Conservation (phyloP, 2,888 invertebrate genomes). For the Hydroisotoma schaefferi region DNA sequence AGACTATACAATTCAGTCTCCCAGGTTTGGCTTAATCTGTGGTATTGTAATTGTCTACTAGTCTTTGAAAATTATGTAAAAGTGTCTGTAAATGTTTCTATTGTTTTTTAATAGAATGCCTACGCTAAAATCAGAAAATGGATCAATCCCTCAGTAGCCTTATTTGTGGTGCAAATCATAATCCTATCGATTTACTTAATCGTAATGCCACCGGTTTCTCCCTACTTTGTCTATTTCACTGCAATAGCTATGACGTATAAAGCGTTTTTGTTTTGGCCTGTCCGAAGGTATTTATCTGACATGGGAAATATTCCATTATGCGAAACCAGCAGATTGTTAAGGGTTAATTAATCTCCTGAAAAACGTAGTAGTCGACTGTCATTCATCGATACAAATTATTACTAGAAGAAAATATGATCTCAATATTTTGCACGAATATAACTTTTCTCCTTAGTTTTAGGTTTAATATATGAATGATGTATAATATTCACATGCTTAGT, state of each 20-base stretch:
- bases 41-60: neutral
- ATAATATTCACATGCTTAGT: too few species aligned
- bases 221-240: constrained; percentile 33
- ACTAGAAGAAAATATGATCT: too few species aligned
- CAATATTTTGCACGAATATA: too few species aligned
- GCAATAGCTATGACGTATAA: constrained; percentile 22
- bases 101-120: constrained; percentile 24
- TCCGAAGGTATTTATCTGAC: constrained; percentile 31
- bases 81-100: too few species aligned
- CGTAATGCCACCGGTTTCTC: constrained; percentile 32
- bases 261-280: constrained; percentile 33
- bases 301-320: neutral
- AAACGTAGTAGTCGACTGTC: too few species aligned
- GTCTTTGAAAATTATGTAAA: too few species aligned
- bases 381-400: too few species aligned
- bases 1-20: constrained; percentile 7
- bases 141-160: constrained; percentile 16
- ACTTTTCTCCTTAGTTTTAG: too few species aligned
- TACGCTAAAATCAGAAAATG: constrained; percentile 25
- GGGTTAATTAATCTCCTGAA: too few species aligned
- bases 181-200: constrained; percentile 22
- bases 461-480: too few species aligned
- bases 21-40: constrained; percentile 1
- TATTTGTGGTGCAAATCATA: constrained; percentile 18
- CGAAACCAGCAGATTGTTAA: neutral